These are phyloP conservation scores for Pyralis farinalis DNA, from an alignment of 2,888 invertebrate species.

Conservation along the genomic window DNA sequence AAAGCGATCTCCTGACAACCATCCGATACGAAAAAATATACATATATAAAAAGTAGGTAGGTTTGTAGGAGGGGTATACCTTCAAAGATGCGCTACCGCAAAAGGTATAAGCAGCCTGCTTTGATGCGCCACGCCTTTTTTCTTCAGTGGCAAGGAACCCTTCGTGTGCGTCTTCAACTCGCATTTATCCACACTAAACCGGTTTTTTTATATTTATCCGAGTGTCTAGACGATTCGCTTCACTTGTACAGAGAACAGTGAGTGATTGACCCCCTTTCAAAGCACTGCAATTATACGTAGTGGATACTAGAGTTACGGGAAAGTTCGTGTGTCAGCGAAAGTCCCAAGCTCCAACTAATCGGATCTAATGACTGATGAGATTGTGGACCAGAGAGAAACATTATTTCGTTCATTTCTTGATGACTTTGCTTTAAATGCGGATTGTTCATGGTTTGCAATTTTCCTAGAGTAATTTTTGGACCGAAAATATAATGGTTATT, in stretches of 20 bases:
- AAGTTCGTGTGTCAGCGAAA: conserved; percentile 7
- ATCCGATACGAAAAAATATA: too few relatives aligned
- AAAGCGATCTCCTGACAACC: too few relatives aligned
- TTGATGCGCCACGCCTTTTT: too few relatives aligned
- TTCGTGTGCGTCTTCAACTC: not conserved
- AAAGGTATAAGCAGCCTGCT: too few relatives aligned
- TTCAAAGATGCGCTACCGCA: too few relatives aligned
- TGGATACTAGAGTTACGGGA: conserved; percentile 2
- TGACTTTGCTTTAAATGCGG: not conserved
- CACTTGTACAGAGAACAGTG: not conserved
- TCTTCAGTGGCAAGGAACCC: too few relatives aligned
- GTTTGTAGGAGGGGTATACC: too few relatives aligned
- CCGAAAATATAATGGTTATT: too few relatives aligned
- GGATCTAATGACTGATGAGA: conserved; percentile 1
- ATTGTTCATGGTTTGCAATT: too few relatives aligned
- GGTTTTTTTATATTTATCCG: too few relatives aligned
- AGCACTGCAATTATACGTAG: not conserved
- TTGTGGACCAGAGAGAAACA: not conserved
- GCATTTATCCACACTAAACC: not conserved
- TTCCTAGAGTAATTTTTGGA: too few relatives aligned
- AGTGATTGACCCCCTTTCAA: conserved; percentile 5
- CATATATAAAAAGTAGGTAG: too few relatives aligned
- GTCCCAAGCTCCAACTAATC: not conserved
- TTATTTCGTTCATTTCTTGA: not conserved
- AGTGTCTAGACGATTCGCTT: conserved; percentile 5